Conservation (phyloP, 2,113 vertebrate species). For the Daphoenositta chrysoptera region DNA sequence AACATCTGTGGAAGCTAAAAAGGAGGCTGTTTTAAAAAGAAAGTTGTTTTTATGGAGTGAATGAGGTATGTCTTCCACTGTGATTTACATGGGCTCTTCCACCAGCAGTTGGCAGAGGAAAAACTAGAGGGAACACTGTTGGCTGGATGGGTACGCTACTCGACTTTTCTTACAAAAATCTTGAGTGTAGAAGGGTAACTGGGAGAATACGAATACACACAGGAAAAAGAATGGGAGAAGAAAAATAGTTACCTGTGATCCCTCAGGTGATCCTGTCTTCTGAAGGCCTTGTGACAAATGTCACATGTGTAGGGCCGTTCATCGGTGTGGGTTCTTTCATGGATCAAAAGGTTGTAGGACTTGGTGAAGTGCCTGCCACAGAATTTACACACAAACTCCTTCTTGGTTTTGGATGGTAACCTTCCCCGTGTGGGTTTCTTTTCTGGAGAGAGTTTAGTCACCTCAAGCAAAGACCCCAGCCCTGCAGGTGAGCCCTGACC, state of each 20-base stretch:
- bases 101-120: neutral
- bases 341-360: constrained; percentile 98
- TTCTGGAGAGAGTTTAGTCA: constrained; percentile 89
- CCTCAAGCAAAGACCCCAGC: constrained; percentile 87
- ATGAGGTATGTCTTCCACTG: neutral
- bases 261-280: constrained; percentile 95
- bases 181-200: neutral
- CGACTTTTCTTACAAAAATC: neutral
- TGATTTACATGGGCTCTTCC: neutral
- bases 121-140: neutral
- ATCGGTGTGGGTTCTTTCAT: constrained; percentile 96
- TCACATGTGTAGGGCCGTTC: constrained; percentile 97
- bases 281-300: constrained; percentile 98
- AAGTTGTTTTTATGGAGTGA: neutral
- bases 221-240: neutral
- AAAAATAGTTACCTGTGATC: constrained; percentile 84
- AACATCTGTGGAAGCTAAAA: neutral
- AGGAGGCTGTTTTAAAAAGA: neutral
- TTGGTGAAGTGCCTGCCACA: constrained; percentile 98
- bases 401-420: constrained; percentile 97
- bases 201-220: neutral
- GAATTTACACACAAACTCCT: constrained; percentile 99
- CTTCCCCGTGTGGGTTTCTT: constrained; percentile 92
- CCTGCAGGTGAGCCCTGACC: constrained; percentile 79
- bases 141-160: neutral